Percentiles rank a stretch among this genome's conserved stretches.
These are phyloP conservation scores for Thripadectes ignobilis DNA, from an alignment of 2,797 vertebrate genomes.

Conservation along the genomic window DNA sequence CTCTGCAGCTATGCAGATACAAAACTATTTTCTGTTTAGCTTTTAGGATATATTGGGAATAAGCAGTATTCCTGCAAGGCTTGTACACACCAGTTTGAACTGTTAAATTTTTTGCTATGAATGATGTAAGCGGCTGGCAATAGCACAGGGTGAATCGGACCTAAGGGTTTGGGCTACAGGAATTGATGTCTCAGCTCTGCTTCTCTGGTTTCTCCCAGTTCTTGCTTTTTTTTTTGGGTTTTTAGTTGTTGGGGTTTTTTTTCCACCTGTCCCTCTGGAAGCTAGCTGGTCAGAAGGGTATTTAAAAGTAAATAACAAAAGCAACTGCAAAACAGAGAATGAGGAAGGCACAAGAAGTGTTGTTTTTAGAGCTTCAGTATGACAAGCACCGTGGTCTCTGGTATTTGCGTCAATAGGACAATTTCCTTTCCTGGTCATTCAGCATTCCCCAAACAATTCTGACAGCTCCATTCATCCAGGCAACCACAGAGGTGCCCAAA, in stretches of 20 bases:
- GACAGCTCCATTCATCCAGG: background rate
- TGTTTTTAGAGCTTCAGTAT: background rate
- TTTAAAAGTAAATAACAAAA: slow-evolving; percentile 41
- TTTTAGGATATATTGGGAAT: background rate
- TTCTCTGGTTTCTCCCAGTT: slow-evolving; percentile 36
- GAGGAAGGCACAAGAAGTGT: background rate
- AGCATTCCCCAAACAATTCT: background rate
- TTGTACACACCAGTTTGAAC: background rate
- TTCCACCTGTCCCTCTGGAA: background rate
- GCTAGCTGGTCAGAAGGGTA: background rate
- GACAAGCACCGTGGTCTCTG: background rate
- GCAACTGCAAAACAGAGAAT: slow-evolving; percentile 3
- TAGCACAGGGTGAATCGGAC: background rate
- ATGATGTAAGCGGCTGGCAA: slow-evolving; percentile 35
- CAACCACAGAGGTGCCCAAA: background rate
- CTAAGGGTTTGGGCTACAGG: background rate
- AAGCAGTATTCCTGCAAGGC: background rate
- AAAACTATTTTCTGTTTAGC: background rate
- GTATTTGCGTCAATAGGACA: background rate
- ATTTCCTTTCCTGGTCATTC: background rate
- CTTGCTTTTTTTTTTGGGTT: background rate
- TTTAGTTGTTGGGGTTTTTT: no score
- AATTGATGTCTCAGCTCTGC: slow-evolving; percentile 45
- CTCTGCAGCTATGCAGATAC: background rate
- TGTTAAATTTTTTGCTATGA: background rate